Evolutionary conservation across 1,140 invertebrate genomes (phyloP), one percentile per base, ranked within the genome.

Genomic region (Muscidifurax raptorellus): DNA sequence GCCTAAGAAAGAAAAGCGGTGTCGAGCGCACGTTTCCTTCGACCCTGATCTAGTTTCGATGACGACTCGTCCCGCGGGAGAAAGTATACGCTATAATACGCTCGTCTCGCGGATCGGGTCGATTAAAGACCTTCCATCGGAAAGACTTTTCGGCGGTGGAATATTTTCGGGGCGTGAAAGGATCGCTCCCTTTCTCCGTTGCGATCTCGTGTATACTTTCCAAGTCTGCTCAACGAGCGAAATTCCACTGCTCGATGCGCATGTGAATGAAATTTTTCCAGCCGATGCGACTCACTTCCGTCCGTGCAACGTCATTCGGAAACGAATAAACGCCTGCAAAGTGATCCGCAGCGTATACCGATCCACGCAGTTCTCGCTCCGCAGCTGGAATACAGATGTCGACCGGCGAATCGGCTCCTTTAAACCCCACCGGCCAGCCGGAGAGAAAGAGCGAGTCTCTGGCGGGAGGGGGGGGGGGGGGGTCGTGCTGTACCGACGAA

Each of bases 1-100:
- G 15, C 66, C 25, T 30, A 30, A 30, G 66, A 28, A 18, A 6
- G 13, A 67, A 84, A 87, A 88, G 86, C 80, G 87, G 86, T 88
- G 87, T 85, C 85, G 77, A 84, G 74, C 71, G 36, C 76, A 78
- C 84, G 72, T 87, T 89, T 84, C 87, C 87, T 86, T 86, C 85
- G 88, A 88, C 88, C 87, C 86, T 88, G 88, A 89, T 89, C 88
- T 89, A 89, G 86, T 89, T 89, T 72, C 72, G 32, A 86, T 85
- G 83, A 75, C 83, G 83, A 66, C 28, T 28, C 59, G 59, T n/a
- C 59, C 7, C 7, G 22, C 52, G 22, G 52, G 66, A 69, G 66
- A 69, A 69, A 69, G 66, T 30, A 28, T 7, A 7, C 12, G 2
- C 3, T n/a, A n/a, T 18, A 7, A 18, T 22, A n/a, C 22, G n/a